Evolutionary conservation across 2,888 invertebrate genomes (phyloP).

Genomic region (Metellina segmentata): DNA sequence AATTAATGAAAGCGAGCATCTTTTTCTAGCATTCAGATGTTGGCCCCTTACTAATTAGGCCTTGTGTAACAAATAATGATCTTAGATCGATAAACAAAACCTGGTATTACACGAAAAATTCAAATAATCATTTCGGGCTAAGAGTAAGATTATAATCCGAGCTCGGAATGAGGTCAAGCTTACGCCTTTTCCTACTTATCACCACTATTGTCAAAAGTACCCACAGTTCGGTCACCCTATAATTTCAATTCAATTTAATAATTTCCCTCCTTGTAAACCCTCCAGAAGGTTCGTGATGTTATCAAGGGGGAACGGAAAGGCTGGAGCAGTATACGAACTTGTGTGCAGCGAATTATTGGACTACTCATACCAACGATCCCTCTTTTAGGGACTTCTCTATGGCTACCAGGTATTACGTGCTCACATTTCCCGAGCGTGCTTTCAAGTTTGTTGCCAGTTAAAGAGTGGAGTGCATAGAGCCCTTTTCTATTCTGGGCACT

Average conservation of each 20-base stretch:
- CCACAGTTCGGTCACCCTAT: background rate
- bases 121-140: too few species aligned
- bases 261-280: background rate
- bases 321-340: background rate
- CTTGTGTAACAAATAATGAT: too few species aligned
- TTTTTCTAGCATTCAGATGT: too few species aligned
- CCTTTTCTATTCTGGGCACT: background rate
- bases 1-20: too few species aligned
- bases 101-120: too few species aligned
- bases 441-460: slow-evolving; percentile 12
- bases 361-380: background rate
- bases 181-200: background rate
- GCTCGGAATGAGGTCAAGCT: too few species aligned
- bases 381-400: background rate
- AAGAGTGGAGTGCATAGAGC: background rate
- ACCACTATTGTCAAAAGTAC: background rate
- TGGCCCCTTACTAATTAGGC: too few species aligned
- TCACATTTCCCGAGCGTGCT: slow-evolving; percentile 4
- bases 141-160: too few species aligned
- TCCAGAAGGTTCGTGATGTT: background rate
- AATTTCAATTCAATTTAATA: background rate
- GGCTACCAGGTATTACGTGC: slow-evolving; percentile 19
- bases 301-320: background rate
- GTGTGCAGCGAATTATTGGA: background rate
- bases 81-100: too few species aligned